Conservation (phyloP, 2,888 invertebrate species). For the Acheta domesticus region DNA sequence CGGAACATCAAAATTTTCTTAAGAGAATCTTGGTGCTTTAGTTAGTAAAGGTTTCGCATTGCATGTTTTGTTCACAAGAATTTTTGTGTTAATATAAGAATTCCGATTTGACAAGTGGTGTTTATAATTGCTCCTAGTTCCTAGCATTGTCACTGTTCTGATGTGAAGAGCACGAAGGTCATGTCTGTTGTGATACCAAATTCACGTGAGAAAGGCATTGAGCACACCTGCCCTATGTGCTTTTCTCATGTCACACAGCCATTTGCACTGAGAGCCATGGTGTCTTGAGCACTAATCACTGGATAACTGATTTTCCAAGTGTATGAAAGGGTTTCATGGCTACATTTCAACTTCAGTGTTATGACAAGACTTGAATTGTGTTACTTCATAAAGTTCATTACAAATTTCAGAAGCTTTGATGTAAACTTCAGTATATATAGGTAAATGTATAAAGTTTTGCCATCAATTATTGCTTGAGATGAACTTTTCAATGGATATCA, state of each 20-base stretch:
- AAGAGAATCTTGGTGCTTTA: conserved; percentile 4
- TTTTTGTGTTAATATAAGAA: background rate
- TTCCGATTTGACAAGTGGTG: background rate
- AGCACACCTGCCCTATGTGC: conserved; percentile 30
- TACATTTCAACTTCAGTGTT: background rate
- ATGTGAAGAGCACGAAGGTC: conserved; percentile 31
- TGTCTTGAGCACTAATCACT: conserved; percentile 5
- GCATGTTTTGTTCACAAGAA: background rate
- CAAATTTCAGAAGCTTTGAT: conserved; percentile 1
- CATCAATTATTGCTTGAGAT: background rate
- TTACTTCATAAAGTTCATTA: background rate
- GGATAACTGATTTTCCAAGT: background rate
- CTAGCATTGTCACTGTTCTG: conserved; percentile 32
- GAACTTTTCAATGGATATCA: background rate
- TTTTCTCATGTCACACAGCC: conserved; percentile 27
- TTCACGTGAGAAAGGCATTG: conserved; percentile 22
- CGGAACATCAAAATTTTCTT: conserved; percentile 3
- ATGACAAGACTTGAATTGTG: background rate
- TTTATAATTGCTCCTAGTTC: conserved; percentile 26
- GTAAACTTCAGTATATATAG: background rate
- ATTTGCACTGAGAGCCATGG: background rate
- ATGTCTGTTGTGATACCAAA: conserved; percentile 22
- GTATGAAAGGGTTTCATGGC: background rate
- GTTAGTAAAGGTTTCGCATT: background rate
- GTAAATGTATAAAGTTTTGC: background rate